phyloP scores from a whole-genome alignment of 2,113 vertebrate genomes.

The Caranx melampygus region DNA sequence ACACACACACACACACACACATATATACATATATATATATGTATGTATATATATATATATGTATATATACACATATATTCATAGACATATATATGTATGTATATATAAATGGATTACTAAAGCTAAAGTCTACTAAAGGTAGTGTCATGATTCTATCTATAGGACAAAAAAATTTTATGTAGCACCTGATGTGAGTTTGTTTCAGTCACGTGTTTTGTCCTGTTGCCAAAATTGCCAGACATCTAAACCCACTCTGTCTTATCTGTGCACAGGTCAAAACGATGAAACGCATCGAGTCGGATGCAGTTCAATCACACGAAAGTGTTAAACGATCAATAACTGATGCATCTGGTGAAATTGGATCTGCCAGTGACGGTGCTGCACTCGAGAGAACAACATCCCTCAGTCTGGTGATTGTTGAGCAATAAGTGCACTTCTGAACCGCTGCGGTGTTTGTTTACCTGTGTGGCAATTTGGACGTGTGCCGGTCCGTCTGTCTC shows the following conservation, averaged over 20 bases:
- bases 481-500: slow-evolving; percentile 16
- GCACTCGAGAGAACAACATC: slow-evolving; percentile 8
- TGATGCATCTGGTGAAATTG: background rate
- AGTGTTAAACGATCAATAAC: background rate
- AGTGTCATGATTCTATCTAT: slow-evolving; percentile 63
- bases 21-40: too few species aligned
- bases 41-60: slow-evolving; percentile 43
- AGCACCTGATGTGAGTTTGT: slow-evolving; percentile 73
- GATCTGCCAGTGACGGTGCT: background rate
- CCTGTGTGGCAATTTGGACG: slow-evolving; percentile 67
- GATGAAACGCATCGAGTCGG: background rate
- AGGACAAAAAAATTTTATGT: slow-evolving; percentile 70
- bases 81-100: slow-evolving; percentile 13
- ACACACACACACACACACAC: too few species aligned
- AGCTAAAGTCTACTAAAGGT: slow-evolving; percentile 41
- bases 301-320: background rate
- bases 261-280: background rate
- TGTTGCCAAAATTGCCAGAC: slow-evolving; percentile 62
- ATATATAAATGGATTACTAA: slow-evolving; percentile 40
- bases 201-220: slow-evolving; percentile 49
- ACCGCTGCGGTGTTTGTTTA: slow-evolving; percentile 41
- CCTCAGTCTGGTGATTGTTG: slow-evolving; percentile 49
- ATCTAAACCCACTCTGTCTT: slow-evolving; percentile 38
- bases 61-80: background rate
- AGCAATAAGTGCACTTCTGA: slow-evolving; percentile 81